phyloP scores from a whole-genome alignment of 2,888 invertebrate species.

The Xanthia icteritia region DNA sequence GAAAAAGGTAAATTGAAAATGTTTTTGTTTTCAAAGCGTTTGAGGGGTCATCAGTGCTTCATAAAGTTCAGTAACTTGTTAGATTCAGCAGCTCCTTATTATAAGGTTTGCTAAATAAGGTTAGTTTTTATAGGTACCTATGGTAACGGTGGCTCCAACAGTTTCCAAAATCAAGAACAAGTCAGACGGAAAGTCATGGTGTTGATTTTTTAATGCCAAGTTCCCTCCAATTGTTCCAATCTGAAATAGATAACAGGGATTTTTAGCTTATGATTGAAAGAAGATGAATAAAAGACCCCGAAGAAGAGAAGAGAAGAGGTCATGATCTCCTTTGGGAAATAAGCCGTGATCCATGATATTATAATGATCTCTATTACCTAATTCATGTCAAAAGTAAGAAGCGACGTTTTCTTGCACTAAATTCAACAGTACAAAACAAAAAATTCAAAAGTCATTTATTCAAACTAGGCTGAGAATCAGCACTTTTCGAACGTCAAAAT shows the following conservation, averaged over 20 bases:
- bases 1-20: constrained; percentile 62
- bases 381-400: neutral
- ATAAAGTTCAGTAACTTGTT: constrained; percentile 55
- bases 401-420: too few relatives aligned
- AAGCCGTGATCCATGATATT: too few relatives aligned
- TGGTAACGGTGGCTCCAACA: constrained; percentile 89
- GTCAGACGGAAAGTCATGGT: constrained; percentile 94
- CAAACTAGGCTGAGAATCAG: too few relatives aligned
- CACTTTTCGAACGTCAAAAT: too few relatives aligned
- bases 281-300: neutral
- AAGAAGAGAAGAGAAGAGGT: neutral
- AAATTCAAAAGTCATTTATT: too few relatives aligned
- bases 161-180: constrained; percentile 92
- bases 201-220: constrained; percentile 91
- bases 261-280: neutral
- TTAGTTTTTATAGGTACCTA: constrained; percentile 75
- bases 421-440: too few relatives aligned
- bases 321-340: neutral
- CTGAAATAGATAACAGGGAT: constrained; percentile 75
- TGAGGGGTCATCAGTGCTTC: neutral
- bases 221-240: constrained; percentile 94
- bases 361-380: too few relatives aligned
- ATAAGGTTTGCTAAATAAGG: neutral
- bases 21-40: too few relatives aligned
- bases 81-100: too few relatives aligned